A percentile compares a stretch with the other conserved stretches of the same genome.
Evolutionary conservation across 2,797 vertebrate genomes (phyloP).

Genomic region (Eulemur albifrons): DNA sequence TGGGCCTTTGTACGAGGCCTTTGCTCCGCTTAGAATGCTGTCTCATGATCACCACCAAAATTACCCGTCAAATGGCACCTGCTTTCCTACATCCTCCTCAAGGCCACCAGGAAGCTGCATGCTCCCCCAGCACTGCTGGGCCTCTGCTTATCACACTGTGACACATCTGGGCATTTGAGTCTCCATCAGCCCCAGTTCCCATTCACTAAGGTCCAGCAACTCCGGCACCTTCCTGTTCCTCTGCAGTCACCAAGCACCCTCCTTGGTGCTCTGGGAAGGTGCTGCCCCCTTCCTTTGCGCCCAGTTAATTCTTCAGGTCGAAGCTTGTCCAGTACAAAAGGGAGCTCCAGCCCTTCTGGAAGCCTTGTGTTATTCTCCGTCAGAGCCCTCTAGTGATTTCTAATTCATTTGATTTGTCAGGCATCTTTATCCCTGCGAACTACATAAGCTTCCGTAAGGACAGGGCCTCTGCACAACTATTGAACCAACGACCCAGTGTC

Average conservation of each 20-base stretch:
- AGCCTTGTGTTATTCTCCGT: not conserved
- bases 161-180: rapidly evolving
- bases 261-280: no score
- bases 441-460: rapidly evolving
- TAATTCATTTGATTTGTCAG: not conserved
- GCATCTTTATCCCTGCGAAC: not conserved
- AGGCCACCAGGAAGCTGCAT: not conserved
- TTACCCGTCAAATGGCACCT: rapidly evolving
- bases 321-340: not conserved
- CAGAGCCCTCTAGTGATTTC: not conserved
- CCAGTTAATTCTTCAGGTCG: not conserved
- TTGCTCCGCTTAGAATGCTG: rapidly evolving
- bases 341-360: not conserved
- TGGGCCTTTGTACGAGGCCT: not conserved
- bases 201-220: not conserved
- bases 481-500: rapidly evolving
- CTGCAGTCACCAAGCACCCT: not conserved
- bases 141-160: rapidly evolving
- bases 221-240: not conserved
- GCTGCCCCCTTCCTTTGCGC: no score
- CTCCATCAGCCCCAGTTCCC: not conserved
- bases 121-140: not conserved
- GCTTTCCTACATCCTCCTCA: not conserved
- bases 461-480: no score
- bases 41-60: not conserved